A percentile compares a stretch with the other conserved stretches of the same genome.
These are phyloP conservation scores for Columba guinea DNA, from an alignment of 2,797 vertebrate species.

Conservation along the genomic window DNA sequence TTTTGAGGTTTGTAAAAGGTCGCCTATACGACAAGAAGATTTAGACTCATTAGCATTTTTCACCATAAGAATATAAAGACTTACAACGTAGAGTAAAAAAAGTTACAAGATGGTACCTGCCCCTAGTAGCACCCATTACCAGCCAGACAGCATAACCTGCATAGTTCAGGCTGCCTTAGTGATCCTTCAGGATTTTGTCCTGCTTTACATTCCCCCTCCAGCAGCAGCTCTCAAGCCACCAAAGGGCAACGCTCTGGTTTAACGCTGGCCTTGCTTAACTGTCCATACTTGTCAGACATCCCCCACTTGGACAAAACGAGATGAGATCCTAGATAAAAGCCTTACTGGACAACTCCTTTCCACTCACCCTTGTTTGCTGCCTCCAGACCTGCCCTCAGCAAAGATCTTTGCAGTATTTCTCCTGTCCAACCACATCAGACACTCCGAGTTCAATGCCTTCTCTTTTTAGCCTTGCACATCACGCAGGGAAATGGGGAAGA, in stretches of 20 bases:
- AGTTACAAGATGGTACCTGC: background rate
- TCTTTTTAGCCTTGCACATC: background rate
- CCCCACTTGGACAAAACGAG: background rate
- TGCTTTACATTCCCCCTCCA: background rate
- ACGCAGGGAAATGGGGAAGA: background rate
- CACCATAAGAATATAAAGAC: background rate
- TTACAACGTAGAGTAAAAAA: background rate
- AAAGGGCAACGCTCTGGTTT: background rate
- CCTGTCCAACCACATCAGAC: constrained; percentile 44
- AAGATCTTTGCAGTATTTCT: constrained; percentile 5
- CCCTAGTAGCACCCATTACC: background rate
- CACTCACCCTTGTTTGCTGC: background rate
- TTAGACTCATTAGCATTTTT: background rate
- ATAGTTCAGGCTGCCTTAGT: background rate
- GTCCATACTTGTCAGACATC: background rate
- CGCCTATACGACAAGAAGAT: background rate
- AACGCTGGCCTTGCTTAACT: background rate
- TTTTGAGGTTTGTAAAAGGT: background rate
- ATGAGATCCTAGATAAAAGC: constrained; percentile 1
- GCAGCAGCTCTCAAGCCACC: constrained; percentile 1
- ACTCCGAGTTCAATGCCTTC: background rate
- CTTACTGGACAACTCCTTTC: background rate
- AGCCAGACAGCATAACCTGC: background rate
- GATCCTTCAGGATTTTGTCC: background rate
- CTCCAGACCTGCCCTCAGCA: constrained; percentile 27